phyloP scores from a whole-genome alignment of 2,113 vertebrate genomes.

The Isurus oxyrinchus region DNA sequence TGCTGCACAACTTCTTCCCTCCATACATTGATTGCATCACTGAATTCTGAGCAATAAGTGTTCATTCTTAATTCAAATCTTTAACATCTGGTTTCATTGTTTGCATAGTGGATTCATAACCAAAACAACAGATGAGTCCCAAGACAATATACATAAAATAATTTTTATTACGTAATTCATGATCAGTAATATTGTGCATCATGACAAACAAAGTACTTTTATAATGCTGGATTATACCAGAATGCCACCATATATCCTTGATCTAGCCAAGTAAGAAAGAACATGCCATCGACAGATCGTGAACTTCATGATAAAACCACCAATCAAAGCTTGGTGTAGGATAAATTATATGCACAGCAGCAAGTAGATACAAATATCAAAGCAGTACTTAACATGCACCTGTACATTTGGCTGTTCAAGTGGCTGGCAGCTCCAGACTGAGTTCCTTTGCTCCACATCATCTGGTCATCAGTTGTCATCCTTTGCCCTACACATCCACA shows the following conservation, averaged over 20 bases:
- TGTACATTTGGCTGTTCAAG: background rate
- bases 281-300: no score
- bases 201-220: background rate
- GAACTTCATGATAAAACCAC: no score
- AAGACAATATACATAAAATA: background rate
- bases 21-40: background rate
- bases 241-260: background rate
- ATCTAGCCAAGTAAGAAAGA: no score
- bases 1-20: background rate
- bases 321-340: background rate
- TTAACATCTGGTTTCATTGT: conserved; percentile 10
- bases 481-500: background rate
- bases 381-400: background rate
- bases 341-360: background rate
- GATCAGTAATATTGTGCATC: background rate
- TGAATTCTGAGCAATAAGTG: background rate
- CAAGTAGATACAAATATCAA: background rate
- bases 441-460: background rate
- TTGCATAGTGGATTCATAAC: background rate
- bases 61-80: background rate
- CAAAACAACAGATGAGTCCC: background rate
- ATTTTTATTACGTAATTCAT: background rate
- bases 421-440: background rate
- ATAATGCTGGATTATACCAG: background rate
- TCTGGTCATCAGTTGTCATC: background rate